phyloP scores from a whole-genome alignment of 2,888 invertebrate genomes.

The Unio delphinus region DNA sequence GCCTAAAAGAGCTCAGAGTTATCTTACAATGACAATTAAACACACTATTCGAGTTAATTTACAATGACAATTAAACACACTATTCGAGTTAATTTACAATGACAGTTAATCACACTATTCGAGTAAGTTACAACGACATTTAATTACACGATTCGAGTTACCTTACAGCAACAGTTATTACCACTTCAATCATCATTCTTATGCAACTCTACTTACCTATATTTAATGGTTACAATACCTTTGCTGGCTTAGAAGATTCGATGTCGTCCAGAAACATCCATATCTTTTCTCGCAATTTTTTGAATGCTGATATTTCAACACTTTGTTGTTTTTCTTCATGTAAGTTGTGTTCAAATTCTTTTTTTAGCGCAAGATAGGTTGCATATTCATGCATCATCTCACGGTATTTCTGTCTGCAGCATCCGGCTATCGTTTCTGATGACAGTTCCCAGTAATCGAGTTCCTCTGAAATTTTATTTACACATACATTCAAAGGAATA shows the following conservation, averaged over 20 bases:
- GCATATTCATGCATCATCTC: slow-evolving; percentile 37
- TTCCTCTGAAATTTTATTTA: slow-evolving; percentile 35
- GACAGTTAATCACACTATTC: too few relatives aligned
- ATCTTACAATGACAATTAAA: too few relatives aligned
- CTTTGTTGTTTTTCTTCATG: slow-evolving; percentile 2
- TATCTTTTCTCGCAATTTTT: slow-evolving; percentile 19
- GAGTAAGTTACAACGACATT: too few relatives aligned
- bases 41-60: too few relatives aligned
- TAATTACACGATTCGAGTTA: too few relatives aligned
- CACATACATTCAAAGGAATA: slow-evolving; percentile 42
- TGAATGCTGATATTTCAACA: slow-evolving; percentile 7
- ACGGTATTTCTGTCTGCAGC: slow-evolving; percentile 44
- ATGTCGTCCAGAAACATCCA: slow-evolving; percentile 48
- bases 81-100: too few relatives aligned
- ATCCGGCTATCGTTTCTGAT: slow-evolving; percentile 34
- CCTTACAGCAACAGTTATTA: too few relatives aligned
- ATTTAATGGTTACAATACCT: slow-evolving; percentile 21
- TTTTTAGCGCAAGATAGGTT: slow-evolving; percentile 31
- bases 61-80: too few relatives aligned
- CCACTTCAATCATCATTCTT: too few relatives aligned
- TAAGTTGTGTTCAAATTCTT: slow-evolving; percentile 29
- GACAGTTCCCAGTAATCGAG: slow-evolving; percentile 48
- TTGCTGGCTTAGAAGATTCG: slow-evolving; percentile 35
- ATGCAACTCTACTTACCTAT: too few relatives aligned
- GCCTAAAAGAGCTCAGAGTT: too few relatives aligned